phyloP scores from a whole-genome alignment of 2,113 vertebrate species.

The Urocolius indicus region DNA sequence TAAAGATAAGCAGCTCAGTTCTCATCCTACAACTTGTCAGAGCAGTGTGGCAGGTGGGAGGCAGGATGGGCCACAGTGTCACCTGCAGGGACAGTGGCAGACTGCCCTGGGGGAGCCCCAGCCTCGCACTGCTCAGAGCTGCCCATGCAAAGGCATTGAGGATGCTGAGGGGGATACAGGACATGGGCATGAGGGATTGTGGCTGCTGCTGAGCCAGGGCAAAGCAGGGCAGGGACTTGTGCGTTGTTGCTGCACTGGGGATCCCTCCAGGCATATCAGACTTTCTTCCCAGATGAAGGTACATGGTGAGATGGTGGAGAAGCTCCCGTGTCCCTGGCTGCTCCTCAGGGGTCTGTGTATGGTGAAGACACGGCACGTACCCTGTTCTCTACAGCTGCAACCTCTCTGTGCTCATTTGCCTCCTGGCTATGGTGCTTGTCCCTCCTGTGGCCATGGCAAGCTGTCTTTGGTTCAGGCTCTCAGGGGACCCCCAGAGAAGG shows the following conservation, averaged over 20 bases:
- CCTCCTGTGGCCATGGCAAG: neutral
- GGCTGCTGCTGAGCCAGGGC: neutral
- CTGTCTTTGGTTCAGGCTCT: neutral
- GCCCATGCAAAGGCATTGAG: neutral
- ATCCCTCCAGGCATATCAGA: neutral
- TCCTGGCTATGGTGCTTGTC: neutral
- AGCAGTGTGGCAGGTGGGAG: neutral
- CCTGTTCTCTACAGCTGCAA: neutral
- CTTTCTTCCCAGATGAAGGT: neutral
- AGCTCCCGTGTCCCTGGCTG: neutral
- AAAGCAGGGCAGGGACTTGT: neutral
- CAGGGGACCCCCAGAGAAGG: neutral
- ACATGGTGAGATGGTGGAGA: neutral
- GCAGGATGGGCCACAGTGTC: neutral
- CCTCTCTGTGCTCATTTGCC: neutral
- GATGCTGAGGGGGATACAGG: neutral
- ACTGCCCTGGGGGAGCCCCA: neutral
- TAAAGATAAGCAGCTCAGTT: neutral
- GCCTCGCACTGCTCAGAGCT: neutral
- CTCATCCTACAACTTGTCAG: fast-evolving
- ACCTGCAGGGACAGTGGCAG: neutral
- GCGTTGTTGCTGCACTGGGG: neutral
- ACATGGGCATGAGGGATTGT: too few species aligned
- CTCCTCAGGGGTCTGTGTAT: neutral
- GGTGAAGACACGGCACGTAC: neutral